Evolutionary conservation across 2,888 invertebrate genomes (phyloP), one percentile per base, ranked within the genome.

Genomic region (Leucania comma): DNA sequence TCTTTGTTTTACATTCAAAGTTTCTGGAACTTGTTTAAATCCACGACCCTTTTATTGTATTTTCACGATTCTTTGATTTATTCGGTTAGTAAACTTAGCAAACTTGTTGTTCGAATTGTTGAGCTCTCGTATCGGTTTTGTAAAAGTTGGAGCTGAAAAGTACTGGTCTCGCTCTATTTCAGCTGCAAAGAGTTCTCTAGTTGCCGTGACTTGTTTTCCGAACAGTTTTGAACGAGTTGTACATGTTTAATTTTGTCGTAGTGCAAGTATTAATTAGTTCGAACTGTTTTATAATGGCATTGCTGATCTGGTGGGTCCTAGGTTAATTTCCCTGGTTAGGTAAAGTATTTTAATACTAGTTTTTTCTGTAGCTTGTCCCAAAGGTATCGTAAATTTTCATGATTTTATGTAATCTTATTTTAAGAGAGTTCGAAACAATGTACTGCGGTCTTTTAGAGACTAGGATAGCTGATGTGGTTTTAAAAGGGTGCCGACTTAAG

Each of bases 21-120:
- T 77, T 56, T 42, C 48, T 54, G 29, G n/a, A 66, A 64, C 56
- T 61, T 63, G 26, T 74, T 48, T 54, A 54, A 79, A 65, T 20
- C 35, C 22, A 29, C 12, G 72, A 76, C 53, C 65, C 53, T 42
- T 76, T 78, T 78, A 66, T 59, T 78, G 50, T 75, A 38, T 64
- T 67, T 53, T 72, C 50, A 24, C 48, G 51, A 64, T 67, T 77
- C 61, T 80, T 58, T 78, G 64, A 75, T 78, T 74, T 74, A 74
- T 78, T 60, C 64, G n/a, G 57, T 74, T 62, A 26, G 50, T 66
- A n/a, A 56, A 54, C 42, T 77, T 68, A 32, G 50, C 50, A 26
- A 63, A 54, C 46, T 77, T 79, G 53, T 68, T 61, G 42, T 64
- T 50, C 9, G 20, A 32, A 46, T 35, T 38, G n/a, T 14, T 22